Evolutionary conservation across 2,113 vertebrate species (phyloP).

Genomic region (Hippolais icterina): DNA sequence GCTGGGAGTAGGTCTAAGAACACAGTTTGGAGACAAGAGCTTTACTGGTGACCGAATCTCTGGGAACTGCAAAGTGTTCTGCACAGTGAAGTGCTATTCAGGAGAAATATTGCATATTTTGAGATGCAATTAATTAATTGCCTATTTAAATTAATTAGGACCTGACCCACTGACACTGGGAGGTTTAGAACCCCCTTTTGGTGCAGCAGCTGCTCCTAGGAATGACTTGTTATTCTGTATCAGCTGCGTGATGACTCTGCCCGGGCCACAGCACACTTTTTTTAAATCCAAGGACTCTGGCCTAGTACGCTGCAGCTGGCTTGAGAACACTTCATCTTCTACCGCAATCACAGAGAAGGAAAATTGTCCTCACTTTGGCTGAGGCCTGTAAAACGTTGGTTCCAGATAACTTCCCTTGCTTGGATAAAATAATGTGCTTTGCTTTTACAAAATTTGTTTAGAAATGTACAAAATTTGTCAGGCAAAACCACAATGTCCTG

Average conservation of each 20-base stretch:
- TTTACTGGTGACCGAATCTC: not conserved
- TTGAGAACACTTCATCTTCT: not conserved
- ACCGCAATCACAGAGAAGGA: not conserved
- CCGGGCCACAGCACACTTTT: not conserved
- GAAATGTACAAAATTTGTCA: not conserved
- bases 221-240: not conserved
- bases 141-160: not conserved
- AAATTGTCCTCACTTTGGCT: conserved; percentile 23
- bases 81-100: accelerated
- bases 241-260: not conserved
- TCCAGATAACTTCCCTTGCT: not conserved
- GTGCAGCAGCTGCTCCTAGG: not conserved
- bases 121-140: too few species aligned
- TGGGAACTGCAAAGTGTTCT: not conserved
- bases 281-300: not conserved
- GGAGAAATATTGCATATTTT: not conserved
- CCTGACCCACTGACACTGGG: not conserved
- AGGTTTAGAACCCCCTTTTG: not conserved
- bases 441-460: not conserved
- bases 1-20: not conserved
- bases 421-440: not conserved
- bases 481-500: not conserved
- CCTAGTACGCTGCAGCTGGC: not conserved
- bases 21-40: not conserved
- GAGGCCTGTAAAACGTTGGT: not conserved